Base-by-base conservation (phyloP, 2,888 invertebrate genomes). In the Mesorhabditis sp. region DNA sequence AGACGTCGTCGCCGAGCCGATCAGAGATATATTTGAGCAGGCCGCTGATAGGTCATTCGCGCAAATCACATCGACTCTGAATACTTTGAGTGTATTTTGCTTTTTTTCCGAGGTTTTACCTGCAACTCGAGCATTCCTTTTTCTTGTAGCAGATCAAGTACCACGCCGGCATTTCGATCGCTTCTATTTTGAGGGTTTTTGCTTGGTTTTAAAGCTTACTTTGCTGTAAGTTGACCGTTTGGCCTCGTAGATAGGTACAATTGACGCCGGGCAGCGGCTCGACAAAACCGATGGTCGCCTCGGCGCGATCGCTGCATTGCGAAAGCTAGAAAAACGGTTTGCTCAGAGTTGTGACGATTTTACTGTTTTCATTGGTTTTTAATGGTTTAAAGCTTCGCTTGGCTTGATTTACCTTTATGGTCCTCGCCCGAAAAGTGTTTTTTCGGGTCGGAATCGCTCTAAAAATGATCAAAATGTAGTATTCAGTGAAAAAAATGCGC, bases 1-100 rank as follows among this genome's bases (percentile, higher is more conserved):
- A 10, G 58, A 50, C 58, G 58, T 50, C n/a, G 58, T 50, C 58
- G 58, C 58, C n/a, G 58, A 50, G 7, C 58, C 58, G 58, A 50
- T 50, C 58, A 50, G n/a, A 2, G 58, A 50, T 0, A 50, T 50
- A 50, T 50, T n/a, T 50, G 58, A 50, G 2, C 58, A 50, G n/a
- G 58, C 58, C 58, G 58, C 58, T 2, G 58, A 50, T 2, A 50
- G 58, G n/a, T 50, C 58, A 50, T 50, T 50, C 58, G 58, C 58
- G n/a, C 58, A 50, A 50, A 50, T 10, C 10, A 50, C 58, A 50
- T 50, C 58, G 7, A 50, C 50, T 50, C 50, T 50, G 50, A 50
- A 50, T 50, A 13, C 6, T 50, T 50, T 6, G n/a, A n/a, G n/a
- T n/a, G n/a, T n/a, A n/a, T n/a, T n/a, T n/a, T n/a, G n/a, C n/a